phyloP scores from a whole-genome alignment of 2,113 vertebrate genomes.

The Tychaedon coryphoeus region DNA sequence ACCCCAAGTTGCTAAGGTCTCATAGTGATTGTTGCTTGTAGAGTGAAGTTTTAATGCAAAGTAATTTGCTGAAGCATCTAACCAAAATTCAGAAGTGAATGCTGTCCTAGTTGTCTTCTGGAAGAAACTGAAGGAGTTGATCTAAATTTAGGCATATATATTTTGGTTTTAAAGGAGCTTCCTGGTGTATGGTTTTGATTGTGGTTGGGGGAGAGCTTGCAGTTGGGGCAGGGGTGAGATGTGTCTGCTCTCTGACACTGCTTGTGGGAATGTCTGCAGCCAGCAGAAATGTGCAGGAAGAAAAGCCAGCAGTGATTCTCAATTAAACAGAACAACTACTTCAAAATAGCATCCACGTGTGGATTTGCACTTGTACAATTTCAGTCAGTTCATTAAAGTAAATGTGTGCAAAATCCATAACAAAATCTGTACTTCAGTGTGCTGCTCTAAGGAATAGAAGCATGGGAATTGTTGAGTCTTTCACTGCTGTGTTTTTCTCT shows the following conservation, averaged over 20 bases:
- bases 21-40: not conserved
- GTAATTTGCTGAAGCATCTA: not conserved
- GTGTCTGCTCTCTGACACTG: not conserved
- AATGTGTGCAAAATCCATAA: not conserved
- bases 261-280: not conserved
- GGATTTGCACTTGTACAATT: not conserved
- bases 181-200: not conserved
- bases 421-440: not conserved
- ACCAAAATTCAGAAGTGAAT: not conserved
- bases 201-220: not conserved
- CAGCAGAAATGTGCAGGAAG: not conserved
- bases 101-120: not conserved
- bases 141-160: not conserved
- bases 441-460: not conserved
- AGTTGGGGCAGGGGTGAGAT: not conserved
- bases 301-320: not conserved
- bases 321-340: not conserved
- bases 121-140: not conserved
- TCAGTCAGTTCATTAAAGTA: not conserved
- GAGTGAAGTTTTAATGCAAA: not conserved
- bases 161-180: not conserved
- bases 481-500: accelerated
- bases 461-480: not conserved
- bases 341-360: accelerated
- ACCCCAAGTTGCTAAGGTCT: not conserved